Evolutionary conservation across 2,888 invertebrate species (phyloP).

Genomic region (Sminthurides aquaticus): DNA sequence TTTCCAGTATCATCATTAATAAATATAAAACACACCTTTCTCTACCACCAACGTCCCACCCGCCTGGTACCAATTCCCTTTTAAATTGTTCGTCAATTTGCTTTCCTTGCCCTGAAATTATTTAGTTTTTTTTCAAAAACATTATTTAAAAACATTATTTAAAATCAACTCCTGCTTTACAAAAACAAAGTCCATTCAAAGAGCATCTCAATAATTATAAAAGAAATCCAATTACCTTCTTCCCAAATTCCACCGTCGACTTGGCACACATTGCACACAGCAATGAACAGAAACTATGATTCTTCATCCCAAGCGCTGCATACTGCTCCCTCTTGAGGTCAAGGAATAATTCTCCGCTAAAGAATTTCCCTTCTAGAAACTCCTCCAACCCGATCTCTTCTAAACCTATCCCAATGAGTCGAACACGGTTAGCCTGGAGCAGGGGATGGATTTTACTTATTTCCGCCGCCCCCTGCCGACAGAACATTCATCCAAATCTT

Average conservation of each 20-base stretch:
- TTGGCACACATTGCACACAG: constrained; percentile 50
- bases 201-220: not conserved
- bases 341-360: constrained; percentile 48
- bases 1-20: too few species aligned
- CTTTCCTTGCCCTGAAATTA: too few species aligned
- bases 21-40: constrained; percentile 47
- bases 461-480: constrained; percentile 59
- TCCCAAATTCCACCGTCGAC: constrained; percentile 54
- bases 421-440: constrained; percentile 54
- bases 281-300: constrained; percentile 45
- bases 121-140: too few species aligned
- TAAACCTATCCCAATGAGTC: constrained; percentile 57
- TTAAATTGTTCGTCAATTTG: too few species aligned
- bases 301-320: constrained; percentile 49
- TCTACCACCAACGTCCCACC: constrained; percentile 58
- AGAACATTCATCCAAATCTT: constrained; percentile 61
- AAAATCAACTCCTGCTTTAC: not conserved
- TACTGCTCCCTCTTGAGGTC: constrained; percentile 55
- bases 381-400: constrained; percentile 58
- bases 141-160: constrained; percentile 1
- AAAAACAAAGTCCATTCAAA: too few species aligned
- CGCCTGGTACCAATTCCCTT: constrained; percentile 59
- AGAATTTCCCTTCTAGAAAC: constrained; percentile 56
- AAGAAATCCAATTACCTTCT: constrained; percentile 48
- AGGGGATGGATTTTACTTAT: constrained; percentile 56